These are phyloP conservation scores for Orgyia antiqua DNA, from an alignment of 2,888 invertebrate species.

Conservation along the genomic window DNA sequence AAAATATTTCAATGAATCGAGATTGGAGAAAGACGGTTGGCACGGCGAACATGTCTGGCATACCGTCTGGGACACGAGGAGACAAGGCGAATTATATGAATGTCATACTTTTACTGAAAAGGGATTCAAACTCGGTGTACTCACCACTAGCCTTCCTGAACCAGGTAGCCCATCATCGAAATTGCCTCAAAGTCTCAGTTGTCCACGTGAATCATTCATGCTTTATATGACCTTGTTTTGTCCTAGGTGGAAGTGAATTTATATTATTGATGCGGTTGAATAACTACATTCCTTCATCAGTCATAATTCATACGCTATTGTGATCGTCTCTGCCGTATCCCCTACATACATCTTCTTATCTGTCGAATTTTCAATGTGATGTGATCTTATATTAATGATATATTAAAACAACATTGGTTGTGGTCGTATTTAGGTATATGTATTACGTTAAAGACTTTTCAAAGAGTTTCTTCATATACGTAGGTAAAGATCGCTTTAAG, in stretches of 20 bases:
- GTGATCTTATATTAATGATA: neutral
- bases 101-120: slow-evolving; percentile 55
- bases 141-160: slow-evolving; percentile 50
- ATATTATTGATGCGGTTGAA: neutral
- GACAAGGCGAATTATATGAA: slow-evolving; percentile 45
- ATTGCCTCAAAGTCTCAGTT: slow-evolving; percentile 18
- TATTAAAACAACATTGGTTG: neutral
- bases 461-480: too few relatives aligned
- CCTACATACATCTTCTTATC: neutral
- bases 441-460: too few relatives aligned
- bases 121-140: slow-evolving; percentile 54
- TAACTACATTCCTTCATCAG: neutral
- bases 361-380: neutral
- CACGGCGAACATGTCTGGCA: slow-evolving; percentile 48
- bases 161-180: slow-evolving; percentile 27
- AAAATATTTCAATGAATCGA: slow-evolving; percentile 46
- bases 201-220: slow-evolving; percentile 15
- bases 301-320: neutral
- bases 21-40: slow-evolving; percentile 49
- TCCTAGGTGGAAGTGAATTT: neutral
- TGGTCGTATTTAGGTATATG: neutral
- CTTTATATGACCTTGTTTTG: slow-evolving; percentile 11
- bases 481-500: too few relatives aligned
- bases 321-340: neutral
- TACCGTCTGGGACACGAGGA: slow-evolving; percentile 47